A percentile compares a stretch with the other conserved stretches of the same genome.
These are phyloP conservation scores for Gorsachius magnificus DNA, from an alignment of 2,797 vertebrate species.

Conservation along the genomic window DNA sequence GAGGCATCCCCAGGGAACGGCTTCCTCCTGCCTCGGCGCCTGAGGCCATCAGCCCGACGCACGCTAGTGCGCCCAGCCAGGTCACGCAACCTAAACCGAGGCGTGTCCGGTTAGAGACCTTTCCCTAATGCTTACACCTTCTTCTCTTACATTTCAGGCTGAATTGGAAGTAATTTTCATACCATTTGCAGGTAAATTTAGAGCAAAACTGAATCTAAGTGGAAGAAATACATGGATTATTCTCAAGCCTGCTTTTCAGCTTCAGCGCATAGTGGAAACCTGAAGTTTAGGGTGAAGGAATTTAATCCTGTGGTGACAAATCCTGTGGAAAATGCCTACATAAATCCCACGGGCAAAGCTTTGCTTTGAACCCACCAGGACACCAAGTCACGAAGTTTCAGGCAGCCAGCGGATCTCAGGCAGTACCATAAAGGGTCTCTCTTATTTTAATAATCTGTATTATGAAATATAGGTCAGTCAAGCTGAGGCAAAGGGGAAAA, in stretches of 20 bases:
- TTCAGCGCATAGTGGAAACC: background rate
- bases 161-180: background rate
- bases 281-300: no score
- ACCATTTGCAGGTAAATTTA: no score
- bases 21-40: background rate
- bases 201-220: background rate
- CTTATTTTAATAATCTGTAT: background rate
- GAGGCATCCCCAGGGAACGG: background rate
- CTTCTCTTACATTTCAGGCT: background rate
- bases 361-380: background rate
- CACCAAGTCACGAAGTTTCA: no score
- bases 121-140: accelerated
- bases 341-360: accelerated
- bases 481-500: no score
- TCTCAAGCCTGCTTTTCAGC: background rate
- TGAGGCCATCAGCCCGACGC: background rate
- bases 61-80: background rate
- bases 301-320: background rate
- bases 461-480: background rate
- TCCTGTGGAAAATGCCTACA: background rate
- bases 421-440: accelerated
- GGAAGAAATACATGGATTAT: background rate
- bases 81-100: background rate
- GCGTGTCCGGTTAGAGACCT: accelerated
- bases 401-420: background rate